Base-by-base conservation (phyloP, 2,888 invertebrate genomes). In the Watsonalla cultraria region DNA sequence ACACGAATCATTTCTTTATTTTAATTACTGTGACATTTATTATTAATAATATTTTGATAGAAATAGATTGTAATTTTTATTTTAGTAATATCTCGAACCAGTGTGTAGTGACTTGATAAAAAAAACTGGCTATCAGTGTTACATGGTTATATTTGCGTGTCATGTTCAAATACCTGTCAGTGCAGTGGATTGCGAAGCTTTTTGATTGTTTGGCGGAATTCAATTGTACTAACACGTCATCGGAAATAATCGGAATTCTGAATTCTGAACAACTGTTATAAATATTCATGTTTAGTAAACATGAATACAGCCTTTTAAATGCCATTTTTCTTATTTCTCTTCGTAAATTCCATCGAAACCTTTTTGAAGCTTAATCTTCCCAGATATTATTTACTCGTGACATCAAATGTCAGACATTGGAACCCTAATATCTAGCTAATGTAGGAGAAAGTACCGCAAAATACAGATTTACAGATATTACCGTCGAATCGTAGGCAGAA, bases 161-260 rank as follows among this genome's bases (percentile, higher is more conserved):
- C 62, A 62, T 65, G 61, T 56, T 52, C 55, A 59, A 62, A 66
- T 57, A 59, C 58, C 46, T 54, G 39, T 54, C 48, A 7, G 13
- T 48, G 14, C 13, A 37, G 47, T 59, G 45, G 42, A 37, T 52
- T 62, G 56, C 55, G 58, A 59, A 56, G 53, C 46, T 45, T 42
- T 6, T 46, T n/a, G 33, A 46, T 5, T 11, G 42, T 42, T 11
- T 42, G 11, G 5, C 11, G 8, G 45, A 46, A 52, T 54, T 54
- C 34, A 34, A 54, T 54, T 51, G 14, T 14, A 49, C 37, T 37
- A 49, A 33, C 37, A 49, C 49, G 14, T 39, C 8, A 15, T 39
- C 8, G 13, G 33, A 47, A 24, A 24, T 24, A 11, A 47, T 47
- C 34, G 47, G 15, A 33, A 49, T 49, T 9, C 39, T 15, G 49